Percentiles rank a stretch among this genome's conserved stretches.
These are phyloP conservation scores for Dendrolimus pini DNA, from an alignment of 2,888 invertebrate species.

Conservation along the genomic window DNA sequence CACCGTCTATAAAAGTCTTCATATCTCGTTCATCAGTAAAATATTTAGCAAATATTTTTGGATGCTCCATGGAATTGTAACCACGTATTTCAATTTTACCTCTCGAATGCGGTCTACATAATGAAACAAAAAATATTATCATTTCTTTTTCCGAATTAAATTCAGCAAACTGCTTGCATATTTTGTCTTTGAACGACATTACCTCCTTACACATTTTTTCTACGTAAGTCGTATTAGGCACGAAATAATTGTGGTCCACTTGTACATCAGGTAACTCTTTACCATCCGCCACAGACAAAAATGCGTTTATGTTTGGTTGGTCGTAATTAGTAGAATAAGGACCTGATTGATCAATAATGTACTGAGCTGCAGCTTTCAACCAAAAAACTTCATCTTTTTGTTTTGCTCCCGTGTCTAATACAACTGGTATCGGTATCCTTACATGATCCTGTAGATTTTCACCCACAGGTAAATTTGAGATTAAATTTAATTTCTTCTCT, in stretches of 20 bases:
- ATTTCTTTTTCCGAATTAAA: slow-evolving; percentile 54
- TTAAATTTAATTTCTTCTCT: slow-evolving; percentile 36
- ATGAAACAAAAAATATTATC: slow-evolving; percentile 50
- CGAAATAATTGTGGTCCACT: slow-evolving; percentile 63
- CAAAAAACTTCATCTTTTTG: slow-evolving; percentile 42
- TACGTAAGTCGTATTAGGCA: slow-evolving; percentile 51
- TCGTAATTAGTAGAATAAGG: slow-evolving; percentile 57
- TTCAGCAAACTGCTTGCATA: slow-evolving; percentile 49
- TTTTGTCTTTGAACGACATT: slow-evolving; percentile 43
- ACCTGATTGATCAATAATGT: slow-evolving; percentile 55
- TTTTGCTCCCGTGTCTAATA: slow-evolving; percentile 45
- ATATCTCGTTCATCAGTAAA: slow-evolving; percentile 54
- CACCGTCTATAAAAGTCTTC: slow-evolving; percentile 39
- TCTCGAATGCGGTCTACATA: slow-evolving; percentile 55
- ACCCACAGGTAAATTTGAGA: slow-evolving; percentile 54
- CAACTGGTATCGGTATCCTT: slow-evolving; percentile 56
- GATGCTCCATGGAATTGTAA: slow-evolving; percentile 40
- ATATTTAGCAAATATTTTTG: slow-evolving; percentile 55
- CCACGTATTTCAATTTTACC: slow-evolving; percentile 48
- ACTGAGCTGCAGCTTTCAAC: slow-evolving; percentile 51
- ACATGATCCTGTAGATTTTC: slow-evolving; percentile 68
- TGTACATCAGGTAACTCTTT: slow-evolving; percentile 56
- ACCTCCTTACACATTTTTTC: slow-evolving; percentile 42
- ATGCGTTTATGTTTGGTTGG: slow-evolving; percentile 62
- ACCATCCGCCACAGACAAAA: slow-evolving; percentile 43